Conservation (phyloP, 1,140 invertebrate genomes). For the Papilio polyxenes region DNA sequence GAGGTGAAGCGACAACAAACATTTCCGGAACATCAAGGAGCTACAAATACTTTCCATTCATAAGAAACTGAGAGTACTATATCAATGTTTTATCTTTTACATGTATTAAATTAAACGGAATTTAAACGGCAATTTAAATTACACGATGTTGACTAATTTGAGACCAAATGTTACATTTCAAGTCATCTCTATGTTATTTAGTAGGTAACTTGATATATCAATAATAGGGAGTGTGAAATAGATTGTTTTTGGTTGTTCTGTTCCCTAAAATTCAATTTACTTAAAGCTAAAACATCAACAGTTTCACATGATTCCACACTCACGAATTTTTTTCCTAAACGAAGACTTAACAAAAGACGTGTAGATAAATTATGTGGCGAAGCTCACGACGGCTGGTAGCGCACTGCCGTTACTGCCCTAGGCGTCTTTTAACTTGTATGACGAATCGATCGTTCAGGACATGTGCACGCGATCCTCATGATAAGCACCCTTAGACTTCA, state of each 20-base stretch:
- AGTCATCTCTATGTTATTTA: too few species aligned
- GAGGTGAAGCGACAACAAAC: slow-evolving; percentile 64
- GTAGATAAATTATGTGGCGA: slow-evolving; percentile 39
- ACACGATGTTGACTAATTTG: not conserved
- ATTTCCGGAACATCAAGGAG: slow-evolving; percentile 33
- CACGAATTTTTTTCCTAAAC: not conserved
- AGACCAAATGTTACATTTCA: not conserved
- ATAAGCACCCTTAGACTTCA: not conserved
- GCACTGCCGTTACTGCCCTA: slow-evolving; percentile 45
- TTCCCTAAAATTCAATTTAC: not conserved
- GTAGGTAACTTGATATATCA: not conserved
- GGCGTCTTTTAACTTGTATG: slow-evolving; percentile 48
- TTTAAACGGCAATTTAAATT: not conserved
- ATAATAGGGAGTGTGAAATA: too few species aligned
- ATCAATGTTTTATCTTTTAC: slow-evolving; percentile 18
- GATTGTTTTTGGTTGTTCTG: too few species aligned
- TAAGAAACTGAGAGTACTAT: slow-evolving; percentile 16
- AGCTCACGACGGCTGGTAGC: slow-evolving; percentile 48
- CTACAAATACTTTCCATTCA: slow-evolving; percentile 17
- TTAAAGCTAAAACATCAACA: not conserved
- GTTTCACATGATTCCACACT: too few species aligned
- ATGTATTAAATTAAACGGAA: not conserved
- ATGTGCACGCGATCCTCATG: slow-evolving; percentile 40
- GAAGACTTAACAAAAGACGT: not conserved
- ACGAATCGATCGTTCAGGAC: slow-evolving; percentile 31